Base-by-base conservation (phyloP, 2,797 vertebrate species). In the Eremophila alpestris region DNA sequence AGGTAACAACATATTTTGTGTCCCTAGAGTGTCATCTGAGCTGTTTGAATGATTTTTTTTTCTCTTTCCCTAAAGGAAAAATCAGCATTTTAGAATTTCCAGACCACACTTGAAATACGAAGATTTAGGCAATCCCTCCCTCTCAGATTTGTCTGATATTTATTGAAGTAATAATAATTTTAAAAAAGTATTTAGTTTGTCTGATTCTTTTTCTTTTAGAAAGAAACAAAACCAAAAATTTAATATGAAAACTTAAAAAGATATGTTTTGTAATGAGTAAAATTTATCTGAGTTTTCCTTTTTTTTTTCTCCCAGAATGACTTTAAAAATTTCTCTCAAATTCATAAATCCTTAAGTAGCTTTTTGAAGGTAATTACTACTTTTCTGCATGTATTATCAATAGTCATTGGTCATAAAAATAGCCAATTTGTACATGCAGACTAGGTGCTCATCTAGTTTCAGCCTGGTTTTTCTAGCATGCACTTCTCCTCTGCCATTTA, bases 381-480 rank as follows among this genome's bases (percentile, higher is more conserved):
- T 87, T 91, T 9, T 83, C 30, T 45, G 6, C 9, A 5, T 49
- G 10, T 32, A 56, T n/a, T 43, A 12, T n/a, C 23, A 56, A 24
- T 19, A 52, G 8, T 34, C 46, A 59, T 9, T 38, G 24, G 43
- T 54, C 16, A 52, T 38, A 81, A 75, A 87, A 62, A 45, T 38
- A 48, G 2, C 9, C 34, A 2, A 64, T 68, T 84, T 60, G 10
- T 87, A 60, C 14, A 29, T n/a, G 16, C 26, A 88, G 14, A 55
- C 1, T 41, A 54, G 43, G 5, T 2, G 4, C 1, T 13, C 15
- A 58, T n/a, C 2, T 46, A 18, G 59, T 48, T 55, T 32, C 2
- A 13, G 21, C 49, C 63, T 60, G 19, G 19, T 30, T 45, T 38
- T 48, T 4, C 11, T 56, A 45, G 41, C 55, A 29, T 60, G 70